A percentile compares a stretch with the other conserved stretches of the same genome.
Conservation (phyloP, 92 coral and sea anemone genomes). For the Parazoanthus atlanticus region DNA sequence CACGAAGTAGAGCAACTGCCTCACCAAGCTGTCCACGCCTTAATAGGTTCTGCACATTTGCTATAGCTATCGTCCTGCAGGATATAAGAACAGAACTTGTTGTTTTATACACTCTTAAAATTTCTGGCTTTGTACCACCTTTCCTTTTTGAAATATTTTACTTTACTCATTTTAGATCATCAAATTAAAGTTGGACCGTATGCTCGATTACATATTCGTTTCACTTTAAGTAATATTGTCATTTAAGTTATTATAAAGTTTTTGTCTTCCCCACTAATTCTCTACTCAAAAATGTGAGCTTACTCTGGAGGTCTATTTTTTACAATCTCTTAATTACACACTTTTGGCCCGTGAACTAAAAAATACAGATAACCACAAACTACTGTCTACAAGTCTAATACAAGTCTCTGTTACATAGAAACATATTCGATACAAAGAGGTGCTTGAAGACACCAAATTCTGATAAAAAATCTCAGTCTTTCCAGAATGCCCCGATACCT, state of each 20-base stretch:
- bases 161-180: background rate
- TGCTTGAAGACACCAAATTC: too few relatives aligned
- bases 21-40: constrained; percentile 70
- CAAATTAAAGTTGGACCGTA: background rate
- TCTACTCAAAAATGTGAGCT: background rate
- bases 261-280: background rate
- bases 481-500: constrained; percentile 56
- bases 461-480: too few relatives aligned
- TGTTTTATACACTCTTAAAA: background rate
- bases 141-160: too few relatives aligned
- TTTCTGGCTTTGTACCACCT: background rate
- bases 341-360: background rate
- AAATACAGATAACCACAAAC: background rate
- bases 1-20: constrained; percentile 84
- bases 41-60: constrained; percentile 74
- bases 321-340: background rate
- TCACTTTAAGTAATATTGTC: too few relatives aligned
- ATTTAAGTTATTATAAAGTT: too few relatives aligned
- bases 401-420: background rate
- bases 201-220: too few relatives aligned
- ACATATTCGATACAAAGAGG: background rate
- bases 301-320: background rate
- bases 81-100: background rate
- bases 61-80: constrained; percentile 73
- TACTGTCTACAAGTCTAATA: too few relatives aligned